These are phyloP conservation scores for Diploptera punctata DNA, from an alignment of 2,888 invertebrate species.

Conservation along the genomic window DNA sequence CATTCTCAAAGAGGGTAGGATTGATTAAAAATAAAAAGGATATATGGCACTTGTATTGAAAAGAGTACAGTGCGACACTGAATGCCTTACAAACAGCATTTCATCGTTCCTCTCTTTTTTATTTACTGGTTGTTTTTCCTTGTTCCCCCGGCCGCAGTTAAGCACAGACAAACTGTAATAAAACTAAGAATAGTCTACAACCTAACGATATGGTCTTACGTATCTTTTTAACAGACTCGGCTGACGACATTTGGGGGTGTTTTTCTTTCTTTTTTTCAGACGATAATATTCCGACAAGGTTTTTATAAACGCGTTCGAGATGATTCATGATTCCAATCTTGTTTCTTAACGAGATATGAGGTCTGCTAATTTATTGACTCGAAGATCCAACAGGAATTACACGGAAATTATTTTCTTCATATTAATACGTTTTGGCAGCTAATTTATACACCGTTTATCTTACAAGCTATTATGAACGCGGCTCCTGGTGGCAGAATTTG, in stretches of 20 bases:
- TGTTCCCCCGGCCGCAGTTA: not conserved
- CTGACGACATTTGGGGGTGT: not conserved
- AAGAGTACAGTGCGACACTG: too few relatives aligned
- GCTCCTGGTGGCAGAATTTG: too few relatives aligned
- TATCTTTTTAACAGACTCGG: constrained; percentile 13
- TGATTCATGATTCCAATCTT: not conserved
- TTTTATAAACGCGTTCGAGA: not conserved
- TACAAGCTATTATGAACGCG: too few relatives aligned
- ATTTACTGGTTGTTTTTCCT: not conserved
- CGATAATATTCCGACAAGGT: too few relatives aligned
- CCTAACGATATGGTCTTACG: constrained; percentile 8
- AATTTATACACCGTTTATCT: too few relatives aligned
- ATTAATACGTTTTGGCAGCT: too few relatives aligned
- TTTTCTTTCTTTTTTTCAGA: not conserved
- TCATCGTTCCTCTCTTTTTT: not conserved
- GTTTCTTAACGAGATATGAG: not conserved
- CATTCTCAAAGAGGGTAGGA: too few relatives aligned
- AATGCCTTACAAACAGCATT: constrained; percentile 1
- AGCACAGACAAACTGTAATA: constrained; percentile 13
- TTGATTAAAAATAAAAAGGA: too few relatives aligned
- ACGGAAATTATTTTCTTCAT: too few relatives aligned
- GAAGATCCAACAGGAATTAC: too few relatives aligned
- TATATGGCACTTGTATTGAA: too few relatives aligned
- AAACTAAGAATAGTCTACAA: constrained; percentile 19
- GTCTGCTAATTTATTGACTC: not conserved